A percentile compares a stretch with the other conserved stretches of the same genome.
Conservation (phyloP, 2,888 invertebrate genomes). For the Phytoseiulus persimilis region DNA sequence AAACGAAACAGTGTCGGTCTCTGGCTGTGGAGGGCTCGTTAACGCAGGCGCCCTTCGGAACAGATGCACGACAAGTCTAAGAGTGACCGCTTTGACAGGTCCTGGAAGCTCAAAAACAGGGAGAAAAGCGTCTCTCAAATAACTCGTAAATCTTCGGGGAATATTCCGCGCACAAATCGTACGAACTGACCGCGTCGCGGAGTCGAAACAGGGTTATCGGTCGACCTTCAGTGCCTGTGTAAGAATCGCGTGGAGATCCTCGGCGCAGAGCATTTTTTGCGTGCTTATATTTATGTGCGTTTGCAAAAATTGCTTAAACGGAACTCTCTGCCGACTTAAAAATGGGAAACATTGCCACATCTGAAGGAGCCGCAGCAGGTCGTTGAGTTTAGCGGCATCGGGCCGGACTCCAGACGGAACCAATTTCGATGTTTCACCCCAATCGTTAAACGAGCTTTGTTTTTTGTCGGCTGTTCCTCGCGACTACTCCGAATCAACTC, state of each 20-base stretch:
- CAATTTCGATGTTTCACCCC: not conserved
- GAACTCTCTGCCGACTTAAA: not conserved
- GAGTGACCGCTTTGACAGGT: not conserved
- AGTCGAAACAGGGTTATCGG: not conserved
- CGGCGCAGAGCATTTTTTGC: not conserved
- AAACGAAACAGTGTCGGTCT: too few species aligned
- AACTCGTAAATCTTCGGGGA: not conserved
- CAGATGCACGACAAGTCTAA: not conserved
- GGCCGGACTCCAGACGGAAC: not conserved
- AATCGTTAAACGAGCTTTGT: not conserved
- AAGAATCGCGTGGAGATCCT: too few species aligned
- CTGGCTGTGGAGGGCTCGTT: too few species aligned
- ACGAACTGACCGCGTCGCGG: not conserved
- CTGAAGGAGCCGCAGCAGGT: not conserved
- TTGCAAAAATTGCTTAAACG: not conserved
- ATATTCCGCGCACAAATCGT: not conserved
- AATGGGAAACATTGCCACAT: not conserved
- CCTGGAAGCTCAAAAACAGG: not conserved
- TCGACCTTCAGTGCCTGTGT: not conserved
- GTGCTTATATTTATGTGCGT: not conserved
- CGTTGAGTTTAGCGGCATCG: not conserved
- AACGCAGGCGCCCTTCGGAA: not conserved
- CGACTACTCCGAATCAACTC: not conserved
- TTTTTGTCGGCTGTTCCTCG: not conserved
- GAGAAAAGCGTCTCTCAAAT: not conserved